Evolutionary conservation across 2,797 vertebrate species (phyloP).

Genomic region (Limnodromus scolopaceus): DNA sequence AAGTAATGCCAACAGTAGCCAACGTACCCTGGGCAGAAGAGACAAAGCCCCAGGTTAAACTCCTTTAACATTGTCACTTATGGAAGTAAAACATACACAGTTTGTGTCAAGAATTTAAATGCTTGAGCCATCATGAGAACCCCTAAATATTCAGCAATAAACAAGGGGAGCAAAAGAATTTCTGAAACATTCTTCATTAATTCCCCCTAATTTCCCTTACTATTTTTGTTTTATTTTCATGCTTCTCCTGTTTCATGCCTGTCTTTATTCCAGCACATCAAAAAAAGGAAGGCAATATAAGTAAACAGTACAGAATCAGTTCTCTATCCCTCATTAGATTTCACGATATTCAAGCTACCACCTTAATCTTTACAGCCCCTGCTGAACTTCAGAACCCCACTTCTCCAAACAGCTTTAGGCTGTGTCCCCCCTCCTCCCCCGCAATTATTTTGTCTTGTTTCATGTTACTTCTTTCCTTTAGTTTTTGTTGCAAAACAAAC

Average conservation of each 20-base stretch:
- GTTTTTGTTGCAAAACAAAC: neutral
- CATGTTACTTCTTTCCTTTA: neutral
- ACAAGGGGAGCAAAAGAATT: neutral
- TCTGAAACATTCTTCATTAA: neutral
- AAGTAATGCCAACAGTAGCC: neutral
- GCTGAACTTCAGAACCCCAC: neutral
- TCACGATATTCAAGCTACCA: neutral
- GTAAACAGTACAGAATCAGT: neutral
- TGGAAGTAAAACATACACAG: neutral
- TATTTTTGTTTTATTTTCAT: neutral
- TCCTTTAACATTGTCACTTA: neutral
- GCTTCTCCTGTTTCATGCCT: neutral
- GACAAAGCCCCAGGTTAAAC: neutral
- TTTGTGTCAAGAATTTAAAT: neutral
- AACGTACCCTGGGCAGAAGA: neutral
- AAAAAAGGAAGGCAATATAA: neutral
- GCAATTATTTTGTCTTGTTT: neutral
- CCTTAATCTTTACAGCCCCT: neutral
- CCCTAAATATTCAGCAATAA: neutral
- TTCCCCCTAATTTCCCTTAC: neutral
- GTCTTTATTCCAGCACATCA: neutral
- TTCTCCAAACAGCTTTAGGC: neutral
- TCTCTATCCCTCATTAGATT: neutral
- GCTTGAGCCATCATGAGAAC: neutral
- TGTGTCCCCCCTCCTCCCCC: no score